Percentiles rank a stretch among this genome's conserved stretches.
phyloP scores from a whole-genome alignment of 2,797 vertebrate genomes.

The Oceanodroma leucorhoa region DNA sequence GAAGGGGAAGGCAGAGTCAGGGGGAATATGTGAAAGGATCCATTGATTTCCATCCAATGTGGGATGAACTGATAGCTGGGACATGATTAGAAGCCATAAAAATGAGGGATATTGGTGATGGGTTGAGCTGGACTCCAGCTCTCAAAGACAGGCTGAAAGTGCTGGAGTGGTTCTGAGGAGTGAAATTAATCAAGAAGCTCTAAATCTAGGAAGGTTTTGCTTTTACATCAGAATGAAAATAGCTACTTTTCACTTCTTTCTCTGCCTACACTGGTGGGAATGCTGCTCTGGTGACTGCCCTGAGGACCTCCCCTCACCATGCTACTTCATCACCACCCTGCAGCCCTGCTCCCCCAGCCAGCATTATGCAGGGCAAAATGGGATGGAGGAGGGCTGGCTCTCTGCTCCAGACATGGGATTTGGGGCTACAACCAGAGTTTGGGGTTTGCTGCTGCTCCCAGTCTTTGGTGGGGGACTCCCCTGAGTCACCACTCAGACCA shows the following conservation, averaged over 20 bases:
- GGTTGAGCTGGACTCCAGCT: background rate
- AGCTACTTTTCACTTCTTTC: background rate
- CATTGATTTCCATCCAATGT: background rate
- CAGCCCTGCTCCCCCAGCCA: background rate
- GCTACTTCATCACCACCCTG: background rate
- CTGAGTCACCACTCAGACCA: background rate
- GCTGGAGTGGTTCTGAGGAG: background rate
- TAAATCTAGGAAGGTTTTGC: background rate
- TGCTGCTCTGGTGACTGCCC: background rate
- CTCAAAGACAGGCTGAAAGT: background rate
- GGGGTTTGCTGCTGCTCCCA: background rate
- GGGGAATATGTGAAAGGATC: background rate
- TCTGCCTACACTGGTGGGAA: background rate
- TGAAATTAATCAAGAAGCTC: background rate
- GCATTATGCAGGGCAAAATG: background rate
- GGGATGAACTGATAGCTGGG: background rate
- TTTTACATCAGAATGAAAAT: background rate
- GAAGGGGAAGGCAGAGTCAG: background rate
- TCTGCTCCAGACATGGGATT: background rate
- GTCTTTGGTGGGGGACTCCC: background rate
- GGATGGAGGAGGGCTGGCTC: background rate
- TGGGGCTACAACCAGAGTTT: background rate
- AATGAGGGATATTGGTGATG: background rate
- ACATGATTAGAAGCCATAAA: background rate
- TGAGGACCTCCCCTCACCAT: fast-evolving